Evolutionary conservation across 2,888 invertebrate genomes (phyloP), one percentile per base, ranked within the genome.

Genomic region (Catocala fraxini): DNA sequence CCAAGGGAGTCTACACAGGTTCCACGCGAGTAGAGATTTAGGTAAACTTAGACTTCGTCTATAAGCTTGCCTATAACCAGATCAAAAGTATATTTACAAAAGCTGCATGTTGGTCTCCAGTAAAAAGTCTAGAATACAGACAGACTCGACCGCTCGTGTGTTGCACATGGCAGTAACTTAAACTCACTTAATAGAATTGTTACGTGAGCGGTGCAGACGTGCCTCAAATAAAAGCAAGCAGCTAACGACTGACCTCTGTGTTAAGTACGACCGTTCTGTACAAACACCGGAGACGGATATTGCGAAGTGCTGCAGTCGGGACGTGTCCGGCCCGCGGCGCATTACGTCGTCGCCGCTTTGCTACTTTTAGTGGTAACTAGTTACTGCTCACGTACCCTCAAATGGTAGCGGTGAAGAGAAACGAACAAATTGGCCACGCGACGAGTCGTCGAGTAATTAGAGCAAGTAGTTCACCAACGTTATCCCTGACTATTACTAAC

Each of bases 281-380:
- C 47, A 39, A 35, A 43, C 52, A 45, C 57, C 47, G 59, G 58
- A 60, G 63, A 42, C 63, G 67, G 56, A 70, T 59, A 59, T 67
- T 63, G 51, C 67, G 41, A 42, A 59, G 65, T 46, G 59, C 42
- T 15, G 43, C 25, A 9, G 45, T 13, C 25, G 43, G n/a, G 42
- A 39, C 43, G 61, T 39, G 33, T 15, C 25, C 5, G 25, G 15
- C 12, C 4, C 25, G 35, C 39, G 11, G 34, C n/a, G 45, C 34
- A 13, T 12, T 35, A 15, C 35, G 11, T 13, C 41, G 51, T 35
- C 6, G 35, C 35, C 35, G 35, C 25, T 25, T 25, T 25, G 35
- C 6, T 39, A 39, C 7, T 39, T 25, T 25, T 25, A 9, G 9
- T 9, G 35, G 35, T 39, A 39, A 15, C 41, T 43, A 12, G 51